A percentile compares a stretch with the other conserved stretches of the same genome.
Evolutionary conservation across 2,888 invertebrate genomes (phyloP).

Genomic region (Timema cristinae): DNA sequence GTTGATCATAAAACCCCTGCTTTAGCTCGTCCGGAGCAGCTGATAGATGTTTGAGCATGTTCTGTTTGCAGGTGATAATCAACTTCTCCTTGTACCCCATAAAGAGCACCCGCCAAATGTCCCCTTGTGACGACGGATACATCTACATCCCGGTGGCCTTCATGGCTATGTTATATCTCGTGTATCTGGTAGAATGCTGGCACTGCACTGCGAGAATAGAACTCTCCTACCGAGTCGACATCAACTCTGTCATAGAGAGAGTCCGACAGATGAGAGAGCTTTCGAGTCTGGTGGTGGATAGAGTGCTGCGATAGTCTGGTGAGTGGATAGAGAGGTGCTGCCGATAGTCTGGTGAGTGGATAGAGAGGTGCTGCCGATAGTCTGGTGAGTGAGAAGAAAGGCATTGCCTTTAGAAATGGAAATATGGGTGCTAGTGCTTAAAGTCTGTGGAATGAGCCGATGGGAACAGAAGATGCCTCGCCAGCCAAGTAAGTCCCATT

Average conservation of each 20-base stretch:
- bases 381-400: no score
- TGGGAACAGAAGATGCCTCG: no score
- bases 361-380: no score
- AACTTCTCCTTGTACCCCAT: slow-evolving; percentile 61
- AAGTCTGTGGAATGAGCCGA: no score
- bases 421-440: no score
- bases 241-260: slow-evolving; percentile 61
- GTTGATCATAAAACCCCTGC: no score
- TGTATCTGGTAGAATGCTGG: slow-evolving; percentile 81
- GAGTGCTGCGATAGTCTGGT: slow-evolving; percentile 75
- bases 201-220: slow-evolving; percentile 59
- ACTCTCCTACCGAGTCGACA: slow-evolving; percentile 50
- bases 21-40: no score
- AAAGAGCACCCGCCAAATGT: slow-evolving; percentile 59
- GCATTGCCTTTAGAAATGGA: no score
- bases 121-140: slow-evolving; percentile 77
- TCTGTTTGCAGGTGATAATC: slow-evolving; percentile 49
- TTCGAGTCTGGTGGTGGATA: no score
- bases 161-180: slow-evolving; percentile 70
- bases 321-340: slow-evolving; percentile 30
- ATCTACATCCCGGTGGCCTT: slow-evolving; percentile 79
- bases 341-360: not conserved
- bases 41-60: no score
- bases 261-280: slow-evolving; percentile 61
- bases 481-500: no score